Evolutionary conservation across 2,113 vertebrate species (phyloP).

Genomic region (Barnardius zonarius): DNA sequence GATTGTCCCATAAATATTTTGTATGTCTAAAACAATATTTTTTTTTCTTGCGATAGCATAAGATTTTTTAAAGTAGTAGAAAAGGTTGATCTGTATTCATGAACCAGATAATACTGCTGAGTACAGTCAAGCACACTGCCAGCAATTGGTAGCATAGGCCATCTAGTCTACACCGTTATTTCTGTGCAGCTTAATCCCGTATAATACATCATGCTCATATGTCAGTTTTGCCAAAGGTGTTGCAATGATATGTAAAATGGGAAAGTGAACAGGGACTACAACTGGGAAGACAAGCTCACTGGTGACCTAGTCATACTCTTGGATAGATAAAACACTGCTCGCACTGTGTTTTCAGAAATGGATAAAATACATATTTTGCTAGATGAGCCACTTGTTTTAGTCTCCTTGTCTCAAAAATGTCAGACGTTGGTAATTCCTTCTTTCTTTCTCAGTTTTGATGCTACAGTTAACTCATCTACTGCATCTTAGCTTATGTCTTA

Average conservation of each 20-base stretch:
- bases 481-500: not conserved
- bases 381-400: not conserved
- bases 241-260: not conserved
- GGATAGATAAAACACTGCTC: not conserved
- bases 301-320: not conserved
- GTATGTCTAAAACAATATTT: not conserved
- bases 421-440: not conserved
- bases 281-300: not conserved
- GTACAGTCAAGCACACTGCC: not conserved
- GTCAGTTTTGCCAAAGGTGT: not conserved
- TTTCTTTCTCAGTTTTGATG: not conserved
- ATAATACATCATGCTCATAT: not conserved
- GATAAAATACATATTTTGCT: not conserved
- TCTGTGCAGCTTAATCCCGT: not conserved
- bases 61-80: not conserved
- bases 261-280: not conserved
- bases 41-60: not conserved
- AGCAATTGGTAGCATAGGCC: constrained; percentile 8
- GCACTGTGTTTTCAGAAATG: not conserved
- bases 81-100: constrained; percentile 44
- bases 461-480: not conserved
- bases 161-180: constrained; percentile 17
- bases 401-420: not conserved
- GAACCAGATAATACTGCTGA: constrained; percentile 25
- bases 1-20: constrained; percentile 25